Conservation (phyloP, 2,113 vertebrate genomes). For the Hymenochirus boettgeri region DNA sequence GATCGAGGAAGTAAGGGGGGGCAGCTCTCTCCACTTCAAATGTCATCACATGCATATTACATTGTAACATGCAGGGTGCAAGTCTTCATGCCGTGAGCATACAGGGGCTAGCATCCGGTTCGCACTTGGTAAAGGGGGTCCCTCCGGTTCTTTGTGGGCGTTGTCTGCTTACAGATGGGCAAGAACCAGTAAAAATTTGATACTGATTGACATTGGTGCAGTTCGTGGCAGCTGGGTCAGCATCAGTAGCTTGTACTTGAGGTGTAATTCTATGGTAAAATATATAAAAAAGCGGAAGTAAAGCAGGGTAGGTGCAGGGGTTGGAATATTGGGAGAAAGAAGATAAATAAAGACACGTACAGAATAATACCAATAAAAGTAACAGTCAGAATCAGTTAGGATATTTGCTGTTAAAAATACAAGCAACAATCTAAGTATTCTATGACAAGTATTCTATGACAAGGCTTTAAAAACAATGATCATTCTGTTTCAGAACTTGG, state of each 20-base stretch:
- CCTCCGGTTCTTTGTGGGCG: slow-evolving; percentile 22
- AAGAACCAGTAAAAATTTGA: slow-evolving; percentile 14
- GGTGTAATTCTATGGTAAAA: slow-evolving; percentile 40
- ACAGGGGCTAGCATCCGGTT: slow-evolving; percentile 37
- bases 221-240: slow-evolving; percentile 20
- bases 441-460: too few relatives aligned
- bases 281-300: too few relatives aligned
- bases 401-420: too few relatives aligned
- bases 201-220: slow-evolving; percentile 27
- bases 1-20: slow-evolving; percentile 4
- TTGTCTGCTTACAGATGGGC: slow-evolving; percentile 34
- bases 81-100: slow-evolving; percentile 42
- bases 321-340: too few relatives aligned
- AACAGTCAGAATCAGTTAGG: too few relatives aligned
- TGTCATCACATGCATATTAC: slow-evolving; percentile 43
- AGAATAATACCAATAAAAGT: too few relatives aligned
- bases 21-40: slow-evolving; percentile 31
- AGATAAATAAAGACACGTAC: too few relatives aligned
- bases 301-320: too few relatives aligned
- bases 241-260: slow-evolving; percentile 40
- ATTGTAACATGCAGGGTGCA: slow-evolving; percentile 42
- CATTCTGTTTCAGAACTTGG: too few relatives aligned
- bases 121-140: slow-evolving; percentile 38
- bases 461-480: too few relatives aligned
- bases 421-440: too few relatives aligned